Conservation (phyloP, 2,888 invertebrate genomes). For the Folsomia candida region DNA sequence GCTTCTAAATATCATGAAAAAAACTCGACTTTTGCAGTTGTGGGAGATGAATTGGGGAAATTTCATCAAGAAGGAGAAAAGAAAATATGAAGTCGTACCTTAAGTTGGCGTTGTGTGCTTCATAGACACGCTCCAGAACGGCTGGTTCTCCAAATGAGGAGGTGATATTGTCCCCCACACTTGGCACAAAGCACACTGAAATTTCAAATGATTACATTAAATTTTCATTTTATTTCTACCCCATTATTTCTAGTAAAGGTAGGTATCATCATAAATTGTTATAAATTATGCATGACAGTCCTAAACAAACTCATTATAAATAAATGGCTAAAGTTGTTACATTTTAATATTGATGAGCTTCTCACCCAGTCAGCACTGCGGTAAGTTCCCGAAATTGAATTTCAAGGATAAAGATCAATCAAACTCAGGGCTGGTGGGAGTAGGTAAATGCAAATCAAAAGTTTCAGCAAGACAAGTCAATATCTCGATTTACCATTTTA, state of each 20-base stretch:
- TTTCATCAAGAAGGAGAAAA: not conserved
- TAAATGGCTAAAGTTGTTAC: too few species aligned
- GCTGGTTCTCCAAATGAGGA: slow-evolving; percentile 29
- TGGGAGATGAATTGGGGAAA: not conserved
- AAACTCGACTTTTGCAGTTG: too few species aligned
- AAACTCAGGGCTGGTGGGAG: too few species aligned
- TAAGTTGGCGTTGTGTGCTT: slow-evolving; percentile 42
- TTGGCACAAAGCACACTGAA: slow-evolving; percentile 44
- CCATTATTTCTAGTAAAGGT: too few species aligned
- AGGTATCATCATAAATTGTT: too few species aligned
- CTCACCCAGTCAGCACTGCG: too few species aligned
- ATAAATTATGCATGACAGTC: not conserved
- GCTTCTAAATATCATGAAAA: too few species aligned
- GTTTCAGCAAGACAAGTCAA: not conserved
- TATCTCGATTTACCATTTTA: not conserved
- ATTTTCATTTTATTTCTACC: not conserved
- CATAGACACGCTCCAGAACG: slow-evolving; percentile 42
- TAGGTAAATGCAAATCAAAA: not conserved
- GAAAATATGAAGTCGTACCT: too few species aligned
- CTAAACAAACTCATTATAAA: too few species aligned
- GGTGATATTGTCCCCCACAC: slow-evolving; percentile 43
- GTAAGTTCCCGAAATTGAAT: not conserved
- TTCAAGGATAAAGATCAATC: too few species aligned
- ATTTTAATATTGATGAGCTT: too few species aligned
- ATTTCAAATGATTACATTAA: too few species aligned